Conservation (phyloP, 2,888 invertebrate genomes). For the Druceiella hillmani region DNA sequence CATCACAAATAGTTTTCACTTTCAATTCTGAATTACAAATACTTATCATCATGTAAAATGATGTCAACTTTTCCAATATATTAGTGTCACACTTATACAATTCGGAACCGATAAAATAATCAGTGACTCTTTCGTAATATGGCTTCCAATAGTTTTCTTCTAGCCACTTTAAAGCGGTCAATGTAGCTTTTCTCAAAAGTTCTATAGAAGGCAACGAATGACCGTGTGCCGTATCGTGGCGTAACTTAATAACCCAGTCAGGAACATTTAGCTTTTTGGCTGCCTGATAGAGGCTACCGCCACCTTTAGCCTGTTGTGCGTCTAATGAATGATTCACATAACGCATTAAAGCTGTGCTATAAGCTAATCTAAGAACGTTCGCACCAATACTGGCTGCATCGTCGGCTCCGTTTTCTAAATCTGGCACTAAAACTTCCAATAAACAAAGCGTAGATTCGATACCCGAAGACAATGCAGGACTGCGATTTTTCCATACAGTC, state of each 20-base stretch:
- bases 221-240: slow-evolving; percentile 75
- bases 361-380: slow-evolving; percentile 50
- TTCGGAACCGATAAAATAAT: slow-evolving; percentile 34
- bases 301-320: slow-evolving; percentile 45
- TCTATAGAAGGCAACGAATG: slow-evolving; percentile 59
- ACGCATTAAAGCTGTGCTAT: slow-evolving; percentile 60
- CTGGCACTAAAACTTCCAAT: slow-evolving; percentile 47
- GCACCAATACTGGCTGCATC: slow-evolving; percentile 35
- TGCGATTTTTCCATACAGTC: slow-evolving; percentile 53
- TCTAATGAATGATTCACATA: slow-evolving; percentile 61
- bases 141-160: slow-evolving; percentile 60
- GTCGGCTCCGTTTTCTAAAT: slow-evolving; percentile 28
- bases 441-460: slow-evolving; percentile 56
- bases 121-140: slow-evolving; percentile 45
- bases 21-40: slow-evolving; percentile 37
- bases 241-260: slow-evolving; percentile 71
- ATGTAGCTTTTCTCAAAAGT: slow-evolving; percentile 57
- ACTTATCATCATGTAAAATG: slow-evolving; percentile 38
- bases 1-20: slow-evolving; percentile 37
- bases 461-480: slow-evolving; percentile 52
- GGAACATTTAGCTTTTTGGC: slow-evolving; percentile 65
- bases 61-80: slow-evolving; percentile 34
- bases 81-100: slow-evolving; percentile 29
- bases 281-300: slow-evolving; percentile 48
- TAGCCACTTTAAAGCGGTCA: slow-evolving; percentile 63